A percentile compares a stretch with the other conserved stretches of the same genome.
phyloP scores from a whole-genome alignment of 1,140 invertebrate genomes.

The Brachionus calyciflorus region DNA sequence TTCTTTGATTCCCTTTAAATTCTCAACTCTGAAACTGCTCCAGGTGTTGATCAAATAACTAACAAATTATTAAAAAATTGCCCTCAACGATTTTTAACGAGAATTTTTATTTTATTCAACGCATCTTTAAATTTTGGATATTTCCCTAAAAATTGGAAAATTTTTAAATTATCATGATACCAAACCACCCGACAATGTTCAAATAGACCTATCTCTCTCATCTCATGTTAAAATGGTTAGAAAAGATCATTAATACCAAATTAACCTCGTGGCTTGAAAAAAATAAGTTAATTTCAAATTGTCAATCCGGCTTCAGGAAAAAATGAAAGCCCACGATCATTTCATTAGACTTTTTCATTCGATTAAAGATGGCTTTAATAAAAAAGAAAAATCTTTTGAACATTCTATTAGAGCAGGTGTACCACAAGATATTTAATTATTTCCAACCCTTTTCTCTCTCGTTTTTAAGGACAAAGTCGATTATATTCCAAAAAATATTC shows the following conservation, averaged over 20 bases:
- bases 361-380: neutral
- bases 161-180: slow-evolving; percentile 27
- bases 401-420: neutral
- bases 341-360: slow-evolving; percentile 2
- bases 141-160: slow-evolving; percentile 45
- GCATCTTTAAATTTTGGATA: neutral
- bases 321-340: neutral
- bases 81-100: neutral
- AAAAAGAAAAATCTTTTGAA: neutral
- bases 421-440: neutral
- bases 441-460: neutral
- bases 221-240: slow-evolving; percentile 43
- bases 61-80: slow-evolving; percentile 21
- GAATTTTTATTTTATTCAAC: neutral
- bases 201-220: slow-evolving; percentile 48
- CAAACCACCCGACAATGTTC: slow-evolving; percentile 6
- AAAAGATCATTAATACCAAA: slow-evolving; percentile 43
- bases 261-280: slow-evolving; percentile 19
- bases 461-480: neutral
- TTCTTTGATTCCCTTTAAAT: neutral
- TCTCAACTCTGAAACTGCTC: neutral
- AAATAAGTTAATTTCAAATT: neutral
- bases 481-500: neutral
- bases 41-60: neutral
- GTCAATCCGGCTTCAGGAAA: slow-evolving; percentile 33